These are phyloP conservation scores for Odobenus rosmarus DNA, from an alignment of 2,113 vertebrate genomes.

Conservation along the genomic window DNA sequence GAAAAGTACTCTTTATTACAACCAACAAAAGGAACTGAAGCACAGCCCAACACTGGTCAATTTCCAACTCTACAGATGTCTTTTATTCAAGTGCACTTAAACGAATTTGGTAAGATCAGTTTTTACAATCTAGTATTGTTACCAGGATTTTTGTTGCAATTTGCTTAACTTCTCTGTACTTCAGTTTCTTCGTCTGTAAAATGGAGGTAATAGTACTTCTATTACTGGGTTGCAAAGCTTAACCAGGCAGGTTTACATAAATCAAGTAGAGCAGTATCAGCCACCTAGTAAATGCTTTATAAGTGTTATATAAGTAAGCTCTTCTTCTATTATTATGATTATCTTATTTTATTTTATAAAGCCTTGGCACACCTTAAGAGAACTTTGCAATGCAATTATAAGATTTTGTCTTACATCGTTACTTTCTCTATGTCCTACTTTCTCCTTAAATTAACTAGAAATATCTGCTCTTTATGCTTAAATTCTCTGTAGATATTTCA, in stretches of 20 bases:
- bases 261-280: background rate
- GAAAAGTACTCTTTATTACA: constrained; percentile 22
- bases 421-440: background rate
- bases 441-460: constrained; percentile 34
- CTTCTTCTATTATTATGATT: background rate
- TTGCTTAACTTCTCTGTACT: background rate
- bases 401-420: background rate
- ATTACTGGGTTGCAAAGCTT: background rate
- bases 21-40: background rate
- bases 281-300: background rate
- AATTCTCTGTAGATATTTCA: constrained; percentile 1
- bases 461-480: background rate
- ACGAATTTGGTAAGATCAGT: background rate
- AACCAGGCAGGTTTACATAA: background rate
- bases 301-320: background rate
- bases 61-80: background rate
- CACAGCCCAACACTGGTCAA: background rate
- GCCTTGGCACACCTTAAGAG: background rate
- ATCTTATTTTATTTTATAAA: background rate
- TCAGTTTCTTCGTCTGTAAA: constrained; percentile 36
- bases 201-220: background rate
- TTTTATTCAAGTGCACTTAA: constrained; percentile 41
- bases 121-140: background rate
- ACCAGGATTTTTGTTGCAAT: background rate
- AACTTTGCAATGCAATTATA: background rate